Evolutionary conservation across 1,140 invertebrate genomes (phyloP).

Genomic region (Diuraphis noxia): DNA sequence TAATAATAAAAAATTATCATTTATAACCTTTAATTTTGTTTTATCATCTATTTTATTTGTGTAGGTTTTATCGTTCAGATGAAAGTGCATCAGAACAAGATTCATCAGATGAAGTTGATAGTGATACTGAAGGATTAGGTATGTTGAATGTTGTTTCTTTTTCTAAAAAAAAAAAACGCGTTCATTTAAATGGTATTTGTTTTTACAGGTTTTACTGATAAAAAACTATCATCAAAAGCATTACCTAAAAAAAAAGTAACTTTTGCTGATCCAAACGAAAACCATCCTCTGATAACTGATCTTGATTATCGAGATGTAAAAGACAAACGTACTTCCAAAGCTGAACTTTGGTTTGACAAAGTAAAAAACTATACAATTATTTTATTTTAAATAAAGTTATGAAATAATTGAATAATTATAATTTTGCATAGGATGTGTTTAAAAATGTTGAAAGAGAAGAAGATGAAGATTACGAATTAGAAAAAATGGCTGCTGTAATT

Average conservation of each 20-base stretch:
- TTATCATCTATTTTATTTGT: constrained; percentile 33
- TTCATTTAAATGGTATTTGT: constrained; percentile 29
- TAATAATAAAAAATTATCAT: constrained; percentile 59
- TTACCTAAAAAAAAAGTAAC: constrained; percentile 55
- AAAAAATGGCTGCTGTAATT: constrained; percentile 74
- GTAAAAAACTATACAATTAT: constrained; percentile 57
- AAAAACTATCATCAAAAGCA: constrained; percentile 13
- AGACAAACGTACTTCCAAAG: constrained; percentile 73
- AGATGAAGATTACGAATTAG: constrained; percentile 85
- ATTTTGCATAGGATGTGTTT: constrained; percentile 71
- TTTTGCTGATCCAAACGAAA: constrained; percentile 56
- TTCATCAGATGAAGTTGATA: constrained; percentile 56
- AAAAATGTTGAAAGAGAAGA: constrained; percentile 78
- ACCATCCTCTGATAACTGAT: constrained; percentile 84
- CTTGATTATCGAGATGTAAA: constrained; percentile 76
- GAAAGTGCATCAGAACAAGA: constrained; percentile 71
- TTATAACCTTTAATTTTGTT: neutral
- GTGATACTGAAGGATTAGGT: constrained; percentile 56
- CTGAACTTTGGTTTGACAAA: constrained; percentile 87
- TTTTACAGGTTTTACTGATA: constrained; percentile 54
- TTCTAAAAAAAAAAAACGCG: neutral
- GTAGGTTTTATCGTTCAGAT: constrained; percentile 57
- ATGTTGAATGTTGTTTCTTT: constrained; percentile 31
- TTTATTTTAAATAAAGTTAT: neutral
- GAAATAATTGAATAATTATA: neutral